phyloP scores from a whole-genome alignment of 2,113 vertebrate genomes.

The Phoenicopterus ruber region DNA sequence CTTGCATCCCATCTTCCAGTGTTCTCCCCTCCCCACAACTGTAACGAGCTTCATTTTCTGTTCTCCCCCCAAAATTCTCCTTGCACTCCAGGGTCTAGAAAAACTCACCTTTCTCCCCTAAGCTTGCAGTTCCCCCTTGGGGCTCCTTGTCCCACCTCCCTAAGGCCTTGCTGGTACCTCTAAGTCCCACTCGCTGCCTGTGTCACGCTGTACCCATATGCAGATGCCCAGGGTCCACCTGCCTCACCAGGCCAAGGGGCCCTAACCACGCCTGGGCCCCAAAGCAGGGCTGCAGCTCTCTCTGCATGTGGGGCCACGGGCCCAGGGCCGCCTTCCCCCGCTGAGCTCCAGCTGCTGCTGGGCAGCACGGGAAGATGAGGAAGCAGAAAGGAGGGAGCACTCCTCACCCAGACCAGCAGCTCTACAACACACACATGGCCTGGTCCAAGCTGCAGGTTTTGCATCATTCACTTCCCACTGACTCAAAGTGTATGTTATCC shows the following conservation, averaged over 20 bases:
- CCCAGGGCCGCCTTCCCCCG: background rate
- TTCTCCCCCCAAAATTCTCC: background rate
- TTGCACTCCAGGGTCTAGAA: background rate
- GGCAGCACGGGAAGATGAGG: background rate
- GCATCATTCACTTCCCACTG: background rate
- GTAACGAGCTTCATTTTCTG: background rate
- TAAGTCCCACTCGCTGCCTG: background rate
- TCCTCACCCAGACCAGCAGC: background rate
- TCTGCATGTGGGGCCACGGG: too few species aligned
- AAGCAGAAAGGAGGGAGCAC: background rate
- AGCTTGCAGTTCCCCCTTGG: background rate
- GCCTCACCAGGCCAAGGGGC: background rate
- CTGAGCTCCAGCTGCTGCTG: background rate
- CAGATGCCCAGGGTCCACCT: background rate
- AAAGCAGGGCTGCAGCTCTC: background rate
- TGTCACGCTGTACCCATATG: accelerated
- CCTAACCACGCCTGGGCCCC: background rate
- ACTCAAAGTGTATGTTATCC: background rate
- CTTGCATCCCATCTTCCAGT: background rate
- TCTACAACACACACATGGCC: background rate
- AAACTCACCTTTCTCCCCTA: background rate
- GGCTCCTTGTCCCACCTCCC: background rate
- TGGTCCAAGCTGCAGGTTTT: background rate
- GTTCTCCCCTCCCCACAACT: background rate
- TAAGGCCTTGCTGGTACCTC: background rate